Percentiles rank a stretch among this genome's conserved stretches.
Evolutionary conservation across 2,113 vertebrate species (phyloP).

Genomic region (Prunella himalayana): DNA sequence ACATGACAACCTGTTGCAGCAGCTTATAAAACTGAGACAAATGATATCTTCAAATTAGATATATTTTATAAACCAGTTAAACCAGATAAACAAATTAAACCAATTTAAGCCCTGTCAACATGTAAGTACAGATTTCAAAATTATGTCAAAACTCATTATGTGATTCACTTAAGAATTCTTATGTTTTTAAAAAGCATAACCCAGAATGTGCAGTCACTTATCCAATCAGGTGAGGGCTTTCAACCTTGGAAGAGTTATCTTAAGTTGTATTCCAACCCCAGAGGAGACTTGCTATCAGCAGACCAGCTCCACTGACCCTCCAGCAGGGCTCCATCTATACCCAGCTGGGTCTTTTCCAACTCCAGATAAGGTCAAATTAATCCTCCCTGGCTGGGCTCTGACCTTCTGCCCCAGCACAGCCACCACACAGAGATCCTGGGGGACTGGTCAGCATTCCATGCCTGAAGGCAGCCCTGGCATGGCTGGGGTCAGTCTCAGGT

Average conservation of each 20-base stretch:
- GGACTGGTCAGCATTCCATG: background rate
- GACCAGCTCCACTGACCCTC: background rate
- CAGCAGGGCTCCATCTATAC: background rate
- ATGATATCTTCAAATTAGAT: background rate
- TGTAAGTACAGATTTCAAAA: background rate
- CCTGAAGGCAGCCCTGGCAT: background rate
- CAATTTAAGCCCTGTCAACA: background rate
- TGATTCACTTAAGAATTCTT: background rate
- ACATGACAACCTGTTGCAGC: background rate
- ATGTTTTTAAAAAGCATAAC: background rate
- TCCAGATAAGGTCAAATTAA: background rate
- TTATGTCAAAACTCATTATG: background rate
- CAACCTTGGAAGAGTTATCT: background rate
- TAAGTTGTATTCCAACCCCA: background rate
- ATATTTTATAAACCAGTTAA: background rate
- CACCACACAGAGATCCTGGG: background rate
- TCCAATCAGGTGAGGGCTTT: background rate
- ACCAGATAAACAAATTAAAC: background rate
- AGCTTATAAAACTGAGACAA: background rate
- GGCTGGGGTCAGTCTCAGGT: background rate
- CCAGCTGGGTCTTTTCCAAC: background rate
- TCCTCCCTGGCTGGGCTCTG: background rate
- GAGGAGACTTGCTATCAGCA: fast-evolving
- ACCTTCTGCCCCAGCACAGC: background rate
- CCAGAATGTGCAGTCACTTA: background rate